phyloP scores from a whole-genome alignment of 2,797 vertebrate genomes.

The Allobates femoralis region DNA sequence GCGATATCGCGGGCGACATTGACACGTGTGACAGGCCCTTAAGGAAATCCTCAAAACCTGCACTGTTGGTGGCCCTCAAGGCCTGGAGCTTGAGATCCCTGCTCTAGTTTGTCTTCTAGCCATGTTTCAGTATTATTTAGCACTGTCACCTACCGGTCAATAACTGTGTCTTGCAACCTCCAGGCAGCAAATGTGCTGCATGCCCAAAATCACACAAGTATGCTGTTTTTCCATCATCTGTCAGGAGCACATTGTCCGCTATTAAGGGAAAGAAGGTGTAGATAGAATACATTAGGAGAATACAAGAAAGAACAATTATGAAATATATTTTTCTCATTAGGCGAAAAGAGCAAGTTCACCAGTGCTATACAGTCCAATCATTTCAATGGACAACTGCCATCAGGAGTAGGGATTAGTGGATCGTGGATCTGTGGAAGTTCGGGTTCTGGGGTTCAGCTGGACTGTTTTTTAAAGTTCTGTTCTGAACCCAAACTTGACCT shows the following conservation, averaged over 20 bases:
- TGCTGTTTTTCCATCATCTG: slow-evolving; percentile 84
- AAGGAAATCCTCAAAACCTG: no score
- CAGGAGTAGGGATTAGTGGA: no score
- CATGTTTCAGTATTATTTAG: not conserved
- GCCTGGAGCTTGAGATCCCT: no score
- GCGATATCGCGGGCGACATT: no score
- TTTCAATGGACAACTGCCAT: not conserved
- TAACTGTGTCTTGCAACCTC: slow-evolving; percentile 79
- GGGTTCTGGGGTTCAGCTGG: no score
- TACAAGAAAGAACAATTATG: not conserved
- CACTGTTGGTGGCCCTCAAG: no score
- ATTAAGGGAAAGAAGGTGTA: slow-evolving; percentile 64
- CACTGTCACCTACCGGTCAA: slow-evolving; percentile 79
- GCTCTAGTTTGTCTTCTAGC: not conserved
- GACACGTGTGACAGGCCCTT: no score
- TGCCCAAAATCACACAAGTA: slow-evolving; percentile 96
- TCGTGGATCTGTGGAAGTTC: no score
- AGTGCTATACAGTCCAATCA: not conserved
- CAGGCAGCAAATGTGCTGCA: slow-evolving; percentile 82
- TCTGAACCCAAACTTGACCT: no score
- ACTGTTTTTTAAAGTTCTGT: no score
- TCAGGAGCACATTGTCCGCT: slow-evolving; percentile 95
- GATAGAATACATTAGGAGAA: not conserved
- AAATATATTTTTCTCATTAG: not conserved
- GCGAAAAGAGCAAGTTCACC: not conserved